phyloP scores from a whole-genome alignment of 2,888 invertebrate species.

The Frankliniella intonsa region DNA sequence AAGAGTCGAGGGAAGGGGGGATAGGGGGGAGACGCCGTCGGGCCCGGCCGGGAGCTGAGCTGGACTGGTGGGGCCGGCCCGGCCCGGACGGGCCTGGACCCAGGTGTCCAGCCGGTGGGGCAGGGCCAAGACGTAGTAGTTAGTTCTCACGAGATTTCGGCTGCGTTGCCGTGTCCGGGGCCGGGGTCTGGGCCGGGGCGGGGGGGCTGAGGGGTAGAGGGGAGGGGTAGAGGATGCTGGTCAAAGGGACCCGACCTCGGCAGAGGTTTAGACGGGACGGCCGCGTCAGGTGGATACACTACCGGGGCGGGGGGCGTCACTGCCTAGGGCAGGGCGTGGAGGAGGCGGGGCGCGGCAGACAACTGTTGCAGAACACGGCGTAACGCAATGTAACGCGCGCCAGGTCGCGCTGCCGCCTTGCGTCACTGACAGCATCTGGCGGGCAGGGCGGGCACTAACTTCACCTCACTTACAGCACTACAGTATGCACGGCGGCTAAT shows the following conservation, averaged over 20 bases:
- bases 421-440: background rate
- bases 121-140: background rate
- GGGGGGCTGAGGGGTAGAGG: background rate
- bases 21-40: background rate
- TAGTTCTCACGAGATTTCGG: constrained; percentile 18
- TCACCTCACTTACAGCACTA: background rate
- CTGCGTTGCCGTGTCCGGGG: background rate
- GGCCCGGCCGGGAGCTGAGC: background rate
- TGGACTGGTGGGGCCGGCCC: background rate
- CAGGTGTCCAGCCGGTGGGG: constrained; percentile 9
- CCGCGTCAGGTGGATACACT: background rate
- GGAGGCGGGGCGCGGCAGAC: too few relatives aligned
- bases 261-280: background rate
- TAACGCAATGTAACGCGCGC: too few relatives aligned
- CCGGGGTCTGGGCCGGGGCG: background rate
- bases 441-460: background rate
- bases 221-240: background rate
- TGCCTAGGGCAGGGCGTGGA: too few relatives aligned
- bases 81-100: background rate
- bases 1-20: background rate
- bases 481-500: too few relatives aligned
- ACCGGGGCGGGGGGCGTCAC: background rate
- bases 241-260: background rate
- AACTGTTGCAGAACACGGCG: too few relatives aligned
- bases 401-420: too few relatives aligned